These are phyloP conservation scores for Brachionus paranguensis DNA, from an alignment of 1,140 invertebrate genomes.

Conservation along the genomic window DNA sequence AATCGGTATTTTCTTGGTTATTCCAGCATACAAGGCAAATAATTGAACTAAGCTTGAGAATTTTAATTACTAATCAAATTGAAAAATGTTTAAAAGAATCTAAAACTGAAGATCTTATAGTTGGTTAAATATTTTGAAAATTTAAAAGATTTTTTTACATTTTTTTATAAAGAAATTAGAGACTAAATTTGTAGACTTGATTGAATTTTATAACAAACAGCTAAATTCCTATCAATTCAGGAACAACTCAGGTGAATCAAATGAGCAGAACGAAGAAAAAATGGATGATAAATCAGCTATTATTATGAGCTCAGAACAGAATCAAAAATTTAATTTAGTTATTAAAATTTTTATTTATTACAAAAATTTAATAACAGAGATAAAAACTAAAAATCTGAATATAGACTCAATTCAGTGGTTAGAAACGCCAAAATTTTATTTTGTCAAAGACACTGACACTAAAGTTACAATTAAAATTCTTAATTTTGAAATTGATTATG, in stretches of 20 bases:
- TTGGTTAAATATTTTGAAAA: neutral
- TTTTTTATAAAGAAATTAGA: neutral
- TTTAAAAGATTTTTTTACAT: neutral
- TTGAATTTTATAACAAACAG: constrained; percentile 22
- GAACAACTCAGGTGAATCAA: neutral
- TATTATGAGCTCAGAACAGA: neutral
- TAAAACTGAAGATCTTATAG: constrained; percentile 2
- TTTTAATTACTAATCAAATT: constrained; percentile 6
- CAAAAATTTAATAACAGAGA: neutral
- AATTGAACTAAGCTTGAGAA: constrained; percentile 10
- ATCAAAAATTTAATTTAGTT: constrained; percentile 13
- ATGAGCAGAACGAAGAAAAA: neutral
- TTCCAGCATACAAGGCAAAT: neutral
- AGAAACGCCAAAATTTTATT: constrained; percentile 2
- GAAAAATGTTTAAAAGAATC: neutral
- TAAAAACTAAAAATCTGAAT: neutral
- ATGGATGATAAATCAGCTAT: neutral
- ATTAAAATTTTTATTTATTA: constrained; percentile 30
- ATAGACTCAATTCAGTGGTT: neutral
- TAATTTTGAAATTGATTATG: constrained; percentile 5
- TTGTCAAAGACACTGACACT: neutral
- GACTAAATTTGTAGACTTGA: neutral
- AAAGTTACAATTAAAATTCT: neutral
- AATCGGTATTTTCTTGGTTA: constrained; percentile 20
- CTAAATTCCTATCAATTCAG: neutral